Evolutionary conservation across 2,113 vertebrate genomes (phyloP).

Genomic region (Paracanthobrama guichenoti): DNA sequence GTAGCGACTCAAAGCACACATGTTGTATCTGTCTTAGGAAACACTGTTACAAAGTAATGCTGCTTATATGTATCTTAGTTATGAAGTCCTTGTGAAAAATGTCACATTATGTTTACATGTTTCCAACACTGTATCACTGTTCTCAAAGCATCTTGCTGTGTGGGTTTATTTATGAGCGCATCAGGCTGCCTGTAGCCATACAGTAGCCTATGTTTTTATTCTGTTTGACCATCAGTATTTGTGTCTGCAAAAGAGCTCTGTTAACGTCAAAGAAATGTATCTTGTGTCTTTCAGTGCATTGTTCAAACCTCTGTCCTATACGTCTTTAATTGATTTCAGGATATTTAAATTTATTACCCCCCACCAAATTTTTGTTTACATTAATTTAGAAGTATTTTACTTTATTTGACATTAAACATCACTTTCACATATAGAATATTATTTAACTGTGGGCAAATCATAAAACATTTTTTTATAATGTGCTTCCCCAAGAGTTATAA

Average conservation of each 20-base stretch:
- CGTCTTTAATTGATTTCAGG: neutral
- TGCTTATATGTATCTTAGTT: conserved; percentile 68
- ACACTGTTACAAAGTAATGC: conserved; percentile 59
- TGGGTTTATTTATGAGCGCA: conserved; percentile 62
- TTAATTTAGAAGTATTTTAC: neutral
- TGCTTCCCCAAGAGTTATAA: neutral
- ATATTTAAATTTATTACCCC: neutral
- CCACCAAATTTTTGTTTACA: neutral
- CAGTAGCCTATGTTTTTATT: conserved; percentile 35
- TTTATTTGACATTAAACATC: neutral
- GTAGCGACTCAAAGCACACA: conserved; percentile 67
- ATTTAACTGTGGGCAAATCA: neutral
- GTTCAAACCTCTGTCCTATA: neutral
- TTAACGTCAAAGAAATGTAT: conserved; percentile 21
- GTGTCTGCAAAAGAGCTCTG: conserved; percentile 5
- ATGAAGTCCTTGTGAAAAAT: conserved; percentile 60
- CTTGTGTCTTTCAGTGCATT: neutral
- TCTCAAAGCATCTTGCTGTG: conserved; percentile 51
- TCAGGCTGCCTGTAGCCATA: conserved; percentile 57
- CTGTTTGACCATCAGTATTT: conserved; percentile 19
- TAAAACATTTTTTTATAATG: neutral
- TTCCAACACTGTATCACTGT: conserved; percentile 52
- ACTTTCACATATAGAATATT: neutral
- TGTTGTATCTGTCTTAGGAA: conserved; percentile 55
- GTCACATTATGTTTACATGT: conserved; percentile 54